phyloP scores from a whole-genome alignment of 2,113 vertebrate genomes.

The Theristicus caerulescens region DNA sequence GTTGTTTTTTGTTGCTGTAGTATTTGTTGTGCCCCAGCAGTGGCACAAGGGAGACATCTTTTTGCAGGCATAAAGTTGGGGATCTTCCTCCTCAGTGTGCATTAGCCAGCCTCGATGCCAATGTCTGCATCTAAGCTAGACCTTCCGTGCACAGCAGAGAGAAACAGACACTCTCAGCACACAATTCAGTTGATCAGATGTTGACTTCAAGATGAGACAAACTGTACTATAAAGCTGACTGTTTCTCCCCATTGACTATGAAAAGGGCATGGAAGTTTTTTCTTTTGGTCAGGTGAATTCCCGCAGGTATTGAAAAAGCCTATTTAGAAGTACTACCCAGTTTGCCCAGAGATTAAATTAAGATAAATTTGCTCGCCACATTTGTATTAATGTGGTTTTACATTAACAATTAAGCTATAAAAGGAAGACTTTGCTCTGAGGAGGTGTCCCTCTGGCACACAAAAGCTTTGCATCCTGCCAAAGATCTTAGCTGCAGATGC shows the following conservation, averaged over 20 bases:
- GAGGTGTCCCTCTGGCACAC: neutral
- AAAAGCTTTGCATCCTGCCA: neutral
- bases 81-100: neutral
- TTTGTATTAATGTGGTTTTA: neutral
- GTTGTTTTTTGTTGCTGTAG: neutral
- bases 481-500: neutral
- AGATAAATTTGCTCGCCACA: neutral
- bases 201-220: neutral
- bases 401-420: neutral
- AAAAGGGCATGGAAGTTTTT: neutral
- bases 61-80: neutral
- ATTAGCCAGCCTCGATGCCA: neutral
- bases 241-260: neutral
- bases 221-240: neutral
- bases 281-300: neutral
- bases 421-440: neutral
- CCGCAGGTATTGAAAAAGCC: neutral
- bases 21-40: neutral
- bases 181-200: neutral
- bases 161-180: neutral
- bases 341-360: neutral
- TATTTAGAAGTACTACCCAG: neutral
- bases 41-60: neutral
- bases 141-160: no score
- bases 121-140: neutral